Evolutionary conservation across 2,888 invertebrate species (phyloP).

Genomic region (Ophioninae sp.): DNA sequence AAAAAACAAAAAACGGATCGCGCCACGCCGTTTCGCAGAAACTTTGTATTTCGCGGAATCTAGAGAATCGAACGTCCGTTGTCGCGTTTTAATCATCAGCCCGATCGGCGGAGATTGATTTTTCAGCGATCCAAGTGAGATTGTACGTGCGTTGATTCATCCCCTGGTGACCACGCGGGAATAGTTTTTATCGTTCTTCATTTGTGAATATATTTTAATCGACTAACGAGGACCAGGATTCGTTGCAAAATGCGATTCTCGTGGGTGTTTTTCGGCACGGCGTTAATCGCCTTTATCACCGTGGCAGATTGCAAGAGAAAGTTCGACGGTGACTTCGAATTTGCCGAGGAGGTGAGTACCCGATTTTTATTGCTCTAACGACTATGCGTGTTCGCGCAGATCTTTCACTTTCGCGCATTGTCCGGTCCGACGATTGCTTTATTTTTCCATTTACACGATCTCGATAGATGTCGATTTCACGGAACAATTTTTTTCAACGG

Average conservation of each 20-base stretch:
- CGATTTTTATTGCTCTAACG: not conserved
- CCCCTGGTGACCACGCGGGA: slow-evolving; percentile 43
- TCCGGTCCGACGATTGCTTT: not conserved
- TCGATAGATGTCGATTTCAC: too few relatives aligned
- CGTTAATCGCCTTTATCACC: slow-evolving; percentile 77
- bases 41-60: slow-evolving; percentile 46
- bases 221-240: slow-evolving; percentile 12
- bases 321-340: slow-evolving; percentile 90
- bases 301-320: slow-evolving; percentile 86
- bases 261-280: slow-evolving; percentile 81
- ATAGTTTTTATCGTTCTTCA: not conserved
- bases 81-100: not conserved
- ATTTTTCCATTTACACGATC: not conserved
- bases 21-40: not conserved
- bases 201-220: not conserved
- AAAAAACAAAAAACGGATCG: not conserved
- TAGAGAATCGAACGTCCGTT: not conserved
- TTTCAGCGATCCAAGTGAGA: slow-evolving; percentile 22
- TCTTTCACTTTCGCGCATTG: not conserved
- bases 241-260: slow-evolving; percentile 78
- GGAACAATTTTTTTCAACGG: not conserved
- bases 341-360: slow-evolving; percentile 88
- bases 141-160: slow-evolving; percentile 34
- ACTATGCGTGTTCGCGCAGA: not conserved
- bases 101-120: slow-evolving; percentile 44